Base-by-base conservation (phyloP, 2,797 vertebrate species). In the Hippocampus kuda region DNA sequence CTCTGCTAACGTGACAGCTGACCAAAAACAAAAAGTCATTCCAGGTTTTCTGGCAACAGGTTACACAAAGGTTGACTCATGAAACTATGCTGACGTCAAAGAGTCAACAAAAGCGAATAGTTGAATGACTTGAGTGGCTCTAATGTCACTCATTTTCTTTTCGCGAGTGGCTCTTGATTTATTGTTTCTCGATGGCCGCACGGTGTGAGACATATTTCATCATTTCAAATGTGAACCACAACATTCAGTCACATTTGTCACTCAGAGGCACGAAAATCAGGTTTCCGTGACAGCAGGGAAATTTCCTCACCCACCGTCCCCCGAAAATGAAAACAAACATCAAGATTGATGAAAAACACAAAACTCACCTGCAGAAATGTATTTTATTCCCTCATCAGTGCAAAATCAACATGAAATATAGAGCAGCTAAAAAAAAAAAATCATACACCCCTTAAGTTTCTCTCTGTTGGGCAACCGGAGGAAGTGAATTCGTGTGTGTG, bases 181-280 rank as follows among this genome's bases (percentile, higher is more conserved):
- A 34, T 34, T 38, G 16, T 57, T 5, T 12, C 4, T 26, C 61
- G 30, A 30, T 30, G 30, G 30, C 30, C 3, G 30, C 30, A 30
- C 30, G 60, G 74, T 76, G 66, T 71, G 68, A 70, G 79, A 76
- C 63, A 66, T 73, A 34, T 73, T 86, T 76, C 77, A 83, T 77
- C 44, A 67, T 65, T 76, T 68, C 57, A 82, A 76, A 73, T 72
- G 68, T 74, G 30, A 72, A 44, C 75, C 75, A 81, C 38, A 72
- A 77, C 72, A 75, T 76, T 62, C 13, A 18, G 13, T 30, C 7
- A 34, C 1, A 8, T 18, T 76, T 78, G 70, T 81, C 75, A 66
- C 78, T 79, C 80, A 76, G 77, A 81, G 77, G 77, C 75, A 83
- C 81, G 51, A 75, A 77, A 76, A 67, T 64, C 48, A 75, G 74